Conservation (phyloP, 1,140 invertebrate genomes). For the Drosophila nikananu region DNA sequence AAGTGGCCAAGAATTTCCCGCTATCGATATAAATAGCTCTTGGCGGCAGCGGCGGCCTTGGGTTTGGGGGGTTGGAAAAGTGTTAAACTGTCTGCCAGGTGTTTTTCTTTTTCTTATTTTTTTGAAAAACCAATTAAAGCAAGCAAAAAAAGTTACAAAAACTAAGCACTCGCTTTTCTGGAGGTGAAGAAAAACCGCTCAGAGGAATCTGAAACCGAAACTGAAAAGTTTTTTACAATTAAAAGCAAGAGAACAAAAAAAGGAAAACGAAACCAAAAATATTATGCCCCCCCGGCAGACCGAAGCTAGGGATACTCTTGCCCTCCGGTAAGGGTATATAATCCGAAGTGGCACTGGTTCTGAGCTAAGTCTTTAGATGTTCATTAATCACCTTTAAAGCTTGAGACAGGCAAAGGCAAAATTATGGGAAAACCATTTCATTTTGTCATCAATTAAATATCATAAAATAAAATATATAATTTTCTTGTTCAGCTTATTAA, state of each 20-base stretch:
- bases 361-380: not conserved
- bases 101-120: conserved; percentile 12
- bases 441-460: not conserved
- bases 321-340: not conserved
- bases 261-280: not conserved
- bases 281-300: conserved; percentile 12
- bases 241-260: conserved; percentile 14
- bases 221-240: conserved; percentile 31
- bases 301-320: conserved; percentile 35
- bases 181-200: not conserved
- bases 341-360: not conserved
- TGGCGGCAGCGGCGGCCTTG: conserved; percentile 26
- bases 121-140: not conserved
- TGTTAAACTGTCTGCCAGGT: conserved; percentile 50
- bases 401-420: not conserved
- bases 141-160: not conserved
- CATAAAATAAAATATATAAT: not conserved
- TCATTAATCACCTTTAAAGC: not conserved
- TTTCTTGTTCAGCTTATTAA: no score
- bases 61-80: conserved; percentile 27
- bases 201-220: conserved; percentile 6
- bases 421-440: not conserved
- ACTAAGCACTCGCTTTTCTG: conserved; percentile 8
- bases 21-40: conserved; percentile 40
- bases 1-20: conserved; percentile 41